Conservation (phyloP, 2,113 vertebrate genomes). For the Elaphurus davidianus region DNA sequence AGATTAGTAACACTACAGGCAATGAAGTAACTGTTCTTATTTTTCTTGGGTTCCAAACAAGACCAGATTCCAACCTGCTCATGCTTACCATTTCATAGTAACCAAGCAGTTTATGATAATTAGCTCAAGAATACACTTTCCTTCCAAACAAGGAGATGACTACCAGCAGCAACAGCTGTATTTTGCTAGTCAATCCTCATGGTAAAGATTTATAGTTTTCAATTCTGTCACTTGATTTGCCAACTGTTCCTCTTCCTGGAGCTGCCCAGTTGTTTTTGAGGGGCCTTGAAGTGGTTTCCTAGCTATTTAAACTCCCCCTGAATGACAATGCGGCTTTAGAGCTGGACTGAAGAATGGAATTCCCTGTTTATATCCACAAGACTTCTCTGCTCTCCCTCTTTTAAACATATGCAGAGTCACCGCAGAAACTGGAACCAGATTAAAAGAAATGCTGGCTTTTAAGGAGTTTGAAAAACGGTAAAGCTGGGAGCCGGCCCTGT, state of each 20-base stretch:
- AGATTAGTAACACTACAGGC: conserved; percentile 44
- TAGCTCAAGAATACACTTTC: conserved; percentile 51
- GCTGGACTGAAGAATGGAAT: conserved; percentile 80
- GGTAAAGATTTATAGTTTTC: conserved; percentile 76
- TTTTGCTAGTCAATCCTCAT: conserved; percentile 74
- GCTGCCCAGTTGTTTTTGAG: conserved; percentile 81
- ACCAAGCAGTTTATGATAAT: conserved; percentile 52
- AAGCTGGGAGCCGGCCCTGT: conserved; percentile 79
- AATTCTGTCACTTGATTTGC: conserved; percentile 76
- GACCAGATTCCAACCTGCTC: conserved; percentile 48
- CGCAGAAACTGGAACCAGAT: conserved; percentile 86
- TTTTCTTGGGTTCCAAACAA: conserved; percentile 59
- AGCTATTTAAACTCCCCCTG: conserved; percentile 80
- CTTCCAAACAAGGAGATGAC: conserved; percentile 38
- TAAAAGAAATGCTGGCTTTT: conserved; percentile 82
- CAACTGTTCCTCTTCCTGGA: conserved; percentile 81
- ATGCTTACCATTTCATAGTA: conserved; percentile 58
- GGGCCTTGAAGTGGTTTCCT: conserved; percentile 87
- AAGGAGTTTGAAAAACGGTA: conserved; percentile 78
- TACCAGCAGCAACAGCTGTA: conserved; percentile 75
- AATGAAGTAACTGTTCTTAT: conserved; percentile 39
- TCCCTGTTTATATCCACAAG: conserved; percentile 83
- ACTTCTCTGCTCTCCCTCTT: conserved; percentile 78
- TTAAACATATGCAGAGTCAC: conserved; percentile 83
- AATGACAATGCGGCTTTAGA: conserved; percentile 84